Evolutionary conservation across 2,888 invertebrate genomes (phyloP).

Genomic region (Panopea generosa): DNA sequence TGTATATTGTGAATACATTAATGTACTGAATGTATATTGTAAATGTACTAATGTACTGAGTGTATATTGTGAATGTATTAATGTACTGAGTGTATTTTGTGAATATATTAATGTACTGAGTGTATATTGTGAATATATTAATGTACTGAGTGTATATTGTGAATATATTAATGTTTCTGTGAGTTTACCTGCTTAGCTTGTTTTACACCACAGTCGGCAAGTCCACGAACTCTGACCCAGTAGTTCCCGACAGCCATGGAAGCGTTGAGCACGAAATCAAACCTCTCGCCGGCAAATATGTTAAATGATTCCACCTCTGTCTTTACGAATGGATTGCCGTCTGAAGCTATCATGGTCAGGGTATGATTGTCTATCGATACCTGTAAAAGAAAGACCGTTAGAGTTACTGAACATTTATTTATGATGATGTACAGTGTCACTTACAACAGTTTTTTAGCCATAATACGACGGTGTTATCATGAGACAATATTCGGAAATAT

Average conservation of each 20-base stretch:
- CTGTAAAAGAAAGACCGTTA: constrained; percentile 48
- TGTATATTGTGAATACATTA: no score
- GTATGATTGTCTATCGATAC: constrained; percentile 79
- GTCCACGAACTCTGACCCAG: constrained; percentile 66
- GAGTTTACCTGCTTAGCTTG: constrained; percentile 54
- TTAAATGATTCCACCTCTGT: constrained; percentile 71
- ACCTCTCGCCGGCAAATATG: constrained; percentile 91
- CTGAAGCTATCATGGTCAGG: constrained; percentile 76
- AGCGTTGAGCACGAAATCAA: constrained; percentile 65
- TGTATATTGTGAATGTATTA: no score
- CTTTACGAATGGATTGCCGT: constrained; percentile 73
- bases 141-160: no score
- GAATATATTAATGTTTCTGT: no score
- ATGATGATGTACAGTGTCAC: not conserved
- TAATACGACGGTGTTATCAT: no score
- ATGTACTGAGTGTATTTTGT: no score
- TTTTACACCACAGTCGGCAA: constrained; percentile 60
- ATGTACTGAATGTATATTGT: no score
- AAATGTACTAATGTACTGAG: no score
- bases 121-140: no score
- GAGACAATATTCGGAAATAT: no score
- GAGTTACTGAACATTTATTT: not conserved
- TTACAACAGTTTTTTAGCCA: no score
- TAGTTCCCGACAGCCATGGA: constrained; percentile 75
- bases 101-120: no score